Evolutionary conservation across 2,113 vertebrate species (phyloP), one percentile per base, ranked within the genome.

Genomic region (Terrapene triunguis): DNA sequence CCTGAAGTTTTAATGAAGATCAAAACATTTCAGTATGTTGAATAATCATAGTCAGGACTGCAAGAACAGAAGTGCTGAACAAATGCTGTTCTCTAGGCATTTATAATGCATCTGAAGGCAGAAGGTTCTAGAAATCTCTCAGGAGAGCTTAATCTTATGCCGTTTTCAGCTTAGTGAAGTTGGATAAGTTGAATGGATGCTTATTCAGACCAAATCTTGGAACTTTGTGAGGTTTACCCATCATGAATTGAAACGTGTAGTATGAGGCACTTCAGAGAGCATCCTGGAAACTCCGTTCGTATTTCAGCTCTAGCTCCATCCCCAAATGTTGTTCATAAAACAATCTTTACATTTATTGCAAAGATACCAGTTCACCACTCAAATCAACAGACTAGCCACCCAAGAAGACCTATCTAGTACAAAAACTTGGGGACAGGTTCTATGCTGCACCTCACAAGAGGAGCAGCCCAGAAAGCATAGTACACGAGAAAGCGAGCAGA

Each of bases 31-130:
- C 7, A 53, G 11, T 25, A 3, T 57, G 17, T 11, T 93, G 55
- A 90, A 65, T 65, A 91, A 90, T 85, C 85, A 35, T 90, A 84
- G 47, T 12, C 35, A 87, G 80, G 27, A 55, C 80, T 93, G 21
- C n/a, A 89, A 93, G 88, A 93, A 93, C 19, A 91, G 80, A 96
- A 69, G 10, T 84, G 42, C 80, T 92, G 78, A 96, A 55, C 24
- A 85, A 95, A 94, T n/a, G 29, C 59, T 35, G 29, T 35, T 62
- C 59, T 32, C 59, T 35, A 35, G 59, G 59, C 29, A 59, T 59
- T 59, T 59, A 29, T 85, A 5, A 84, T 81, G 69, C 27, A 51
- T 82, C 78, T 94, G 62, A 90, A 93, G 94, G 53, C 22, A 65
- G 6, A 8, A 95, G 89, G 35, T 13, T 22, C 92, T 96, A 21